Percentiles rank a stretch among this genome's conserved stretches.
These are phyloP conservation scores for Indicator indicator DNA, from an alignment of 2,113 vertebrate species.

Conservation along the genomic window DNA sequence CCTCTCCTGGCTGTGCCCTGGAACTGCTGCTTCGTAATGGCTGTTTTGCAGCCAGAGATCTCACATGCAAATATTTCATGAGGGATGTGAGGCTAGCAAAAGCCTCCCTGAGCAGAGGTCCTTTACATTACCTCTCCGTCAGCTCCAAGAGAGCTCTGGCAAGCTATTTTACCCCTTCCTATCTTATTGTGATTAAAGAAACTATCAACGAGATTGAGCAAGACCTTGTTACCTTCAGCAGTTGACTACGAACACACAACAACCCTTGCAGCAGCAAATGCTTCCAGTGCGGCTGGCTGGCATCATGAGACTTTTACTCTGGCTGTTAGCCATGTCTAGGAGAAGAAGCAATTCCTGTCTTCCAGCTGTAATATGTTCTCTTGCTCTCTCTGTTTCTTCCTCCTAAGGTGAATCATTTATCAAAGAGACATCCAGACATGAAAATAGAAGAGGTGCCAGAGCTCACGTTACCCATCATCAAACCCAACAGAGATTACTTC, in stretches of 20 bases:
- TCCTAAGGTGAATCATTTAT: slow-evolving; percentile 94
- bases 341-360: neutral
- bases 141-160: neutral
- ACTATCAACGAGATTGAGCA: neutral
- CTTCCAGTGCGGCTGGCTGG: neutral
- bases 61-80: neutral
- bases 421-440: slow-evolving; percentile 98
- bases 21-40: neutral
- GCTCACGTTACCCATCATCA: slow-evolving; percentile 96
- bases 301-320: neutral
- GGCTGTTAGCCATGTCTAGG: neutral
- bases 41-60: neutral
- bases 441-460: slow-evolving; percentile 97
- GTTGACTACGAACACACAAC: neutral
- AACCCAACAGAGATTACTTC: slow-evolving; percentile 98
- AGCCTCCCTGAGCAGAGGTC: neutral
- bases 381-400: slow-evolving; percentile 5
- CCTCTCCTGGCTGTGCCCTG: neutral
- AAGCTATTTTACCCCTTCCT: neutral
- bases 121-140: neutral
- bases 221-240: neutral
- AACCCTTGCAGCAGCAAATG: neutral
- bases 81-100: neutral
- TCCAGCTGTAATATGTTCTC: neutral
- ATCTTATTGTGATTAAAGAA: neutral